Evolutionary conservation across 2,113 vertebrate species (phyloP).

Genomic region (Eurypyga helias): DNA sequence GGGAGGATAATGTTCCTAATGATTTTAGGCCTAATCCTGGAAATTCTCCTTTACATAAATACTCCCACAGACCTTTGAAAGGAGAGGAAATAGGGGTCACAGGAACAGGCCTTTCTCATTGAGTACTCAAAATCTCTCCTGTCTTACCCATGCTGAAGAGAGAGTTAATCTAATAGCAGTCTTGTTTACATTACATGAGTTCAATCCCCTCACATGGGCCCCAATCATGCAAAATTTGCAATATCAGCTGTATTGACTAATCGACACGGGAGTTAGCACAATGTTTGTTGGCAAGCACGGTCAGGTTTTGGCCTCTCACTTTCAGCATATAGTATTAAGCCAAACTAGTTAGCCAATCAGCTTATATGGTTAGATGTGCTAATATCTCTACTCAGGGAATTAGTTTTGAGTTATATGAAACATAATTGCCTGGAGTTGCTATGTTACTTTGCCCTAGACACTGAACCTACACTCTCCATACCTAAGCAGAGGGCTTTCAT

Average conservation of each 20-base stretch:
- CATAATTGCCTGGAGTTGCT: not conserved
- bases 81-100: not conserved
- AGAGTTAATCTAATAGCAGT: not conserved
- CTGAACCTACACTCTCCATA: not conserved
- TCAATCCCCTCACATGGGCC: not conserved
- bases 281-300: not conserved
- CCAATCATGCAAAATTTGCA: not conserved
- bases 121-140: not conserved
- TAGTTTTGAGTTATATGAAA: not conserved
- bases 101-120: not conserved
- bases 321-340: not conserved
- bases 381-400: not conserved
- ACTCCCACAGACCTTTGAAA: slow-evolving; percentile 8
- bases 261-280: not conserved
- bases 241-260: not conserved
- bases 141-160: not conserved
- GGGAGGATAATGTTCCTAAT: not conserved
- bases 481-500: not conserved
- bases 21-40: not conserved
- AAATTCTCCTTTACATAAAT: slow-evolving; percentile 14
- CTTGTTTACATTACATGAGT: not conserved
- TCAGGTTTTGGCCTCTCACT: not conserved
- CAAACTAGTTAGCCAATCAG: not conserved
- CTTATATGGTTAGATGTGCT: not conserved
- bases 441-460: not conserved